A percentile compares a stretch with the other conserved stretches of the same genome.
Conservation (phyloP, 2,113 vertebrate species). For the Platysteira castanea region DNA sequence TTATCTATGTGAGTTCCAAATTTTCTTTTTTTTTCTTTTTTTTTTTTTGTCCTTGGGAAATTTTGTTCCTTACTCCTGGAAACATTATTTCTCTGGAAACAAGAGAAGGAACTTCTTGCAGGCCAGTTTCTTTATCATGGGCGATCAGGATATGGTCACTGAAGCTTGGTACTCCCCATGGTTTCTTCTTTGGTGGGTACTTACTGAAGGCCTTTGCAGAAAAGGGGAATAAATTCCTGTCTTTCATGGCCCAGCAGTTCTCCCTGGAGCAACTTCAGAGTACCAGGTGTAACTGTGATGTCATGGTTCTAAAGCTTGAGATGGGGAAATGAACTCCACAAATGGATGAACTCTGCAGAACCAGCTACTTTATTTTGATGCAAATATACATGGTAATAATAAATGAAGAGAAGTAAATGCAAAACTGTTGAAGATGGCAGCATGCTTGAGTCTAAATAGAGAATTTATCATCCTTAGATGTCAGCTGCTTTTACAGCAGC, state of each 20-base stretch:
- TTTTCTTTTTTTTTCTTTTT: not conserved
- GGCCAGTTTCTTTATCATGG: not conserved
- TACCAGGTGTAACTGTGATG: not conserved
- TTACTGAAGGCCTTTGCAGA: not conserved
- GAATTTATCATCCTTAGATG: slow-evolving; percentile 5
- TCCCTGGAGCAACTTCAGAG: not conserved
- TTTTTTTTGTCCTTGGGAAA: not conserved
- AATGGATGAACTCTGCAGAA: slow-evolving; percentile 12
- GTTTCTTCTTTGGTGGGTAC: not conserved
- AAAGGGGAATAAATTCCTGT: not conserved
- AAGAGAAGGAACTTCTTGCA: not conserved
- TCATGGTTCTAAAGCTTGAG: not conserved
- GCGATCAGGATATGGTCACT: no score
- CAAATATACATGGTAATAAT: slow-evolving; percentile 21
- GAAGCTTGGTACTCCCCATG: not conserved
- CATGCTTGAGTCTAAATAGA: slow-evolving; percentile 21
- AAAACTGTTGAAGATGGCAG: not conserved
- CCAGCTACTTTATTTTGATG: not conserved
- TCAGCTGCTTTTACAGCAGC: slow-evolving; percentile 12
- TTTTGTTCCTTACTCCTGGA: not conserved
- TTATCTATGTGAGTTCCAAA: not conserved
- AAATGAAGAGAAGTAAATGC: not conserved
- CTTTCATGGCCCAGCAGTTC: not conserved
- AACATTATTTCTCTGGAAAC: not conserved
- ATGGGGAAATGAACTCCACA: not conserved